Evolutionary conservation across 2,797 vertebrate species (phyloP), one percentile per base, ranked within the genome.

Genomic region (Enteromius anoplus): DNA sequence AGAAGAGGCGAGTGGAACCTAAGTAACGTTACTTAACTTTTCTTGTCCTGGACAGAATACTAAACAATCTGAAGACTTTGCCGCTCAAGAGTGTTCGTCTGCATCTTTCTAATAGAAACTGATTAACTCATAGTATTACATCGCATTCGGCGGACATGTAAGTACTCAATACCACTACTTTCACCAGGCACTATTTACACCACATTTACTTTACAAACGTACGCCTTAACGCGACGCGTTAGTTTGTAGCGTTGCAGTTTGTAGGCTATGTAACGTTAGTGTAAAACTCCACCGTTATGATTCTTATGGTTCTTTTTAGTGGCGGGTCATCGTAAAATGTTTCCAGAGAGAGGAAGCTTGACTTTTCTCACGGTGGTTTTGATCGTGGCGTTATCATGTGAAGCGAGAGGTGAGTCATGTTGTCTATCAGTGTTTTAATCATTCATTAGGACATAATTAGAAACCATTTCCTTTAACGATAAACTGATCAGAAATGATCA

Each of bases 401-500:
- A 89, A 83, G 89, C 86, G 3, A 76, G 83, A 85, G 90, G 90
- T 91, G 84, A 90, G 89, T 82, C 26, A 2, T 77, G n/a, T 78
- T 69, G 55, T 68, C 72, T 64, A 11, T 45, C 40, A 58, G 11
- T 64, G 4, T 19, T 23, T 45, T 66, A 65, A 66, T 82, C 71
- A 82, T 82, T 66, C 60, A 55, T 40, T 37, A 29, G n/a, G 47
- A 29, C 23, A 49, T 40, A 1, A 53, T 53, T 68, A 29, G 3
- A 64, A 12, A 5, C 2, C 14, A 4, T 72, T 60, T 71, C 34
- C 23, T 37, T 32, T 12, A 32, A 40, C n/a, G 12, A 79, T 55
- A 40, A 12, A 17, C 5, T 49, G 32, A 37, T 55, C 5, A 55
- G 37, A 75, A 4, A 7, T 75, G 5, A 15, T 9, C 49, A 34